phyloP scores from a whole-genome alignment of 53 echinoderm and acorn worm species.

The Holothuria scabra region DNA sequence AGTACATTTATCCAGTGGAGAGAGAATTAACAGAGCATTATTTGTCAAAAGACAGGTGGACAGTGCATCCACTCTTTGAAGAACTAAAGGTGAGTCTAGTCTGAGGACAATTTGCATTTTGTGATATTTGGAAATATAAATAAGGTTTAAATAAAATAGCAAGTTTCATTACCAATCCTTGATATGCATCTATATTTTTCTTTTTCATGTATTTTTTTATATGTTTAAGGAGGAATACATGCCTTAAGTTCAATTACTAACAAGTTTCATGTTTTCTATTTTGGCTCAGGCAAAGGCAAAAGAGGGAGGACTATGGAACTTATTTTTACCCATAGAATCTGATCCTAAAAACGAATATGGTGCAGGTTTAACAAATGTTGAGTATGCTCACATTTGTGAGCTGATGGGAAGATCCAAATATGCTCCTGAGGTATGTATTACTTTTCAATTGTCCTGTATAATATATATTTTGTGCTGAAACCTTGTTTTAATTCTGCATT shows the following conservation, averaged over 20 bases:
- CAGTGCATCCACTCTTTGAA: slow-evolving; percentile 76
- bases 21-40: slow-evolving; percentile 73
- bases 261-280: background rate
- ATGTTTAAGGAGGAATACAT: too few relatives aligned
- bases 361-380: slow-evolving; percentile 92
- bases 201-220: too few relatives aligned
- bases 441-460: too few relatives aligned
- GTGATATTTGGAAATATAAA: too few relatives aligned
- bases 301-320: slow-evolving; percentile 85
- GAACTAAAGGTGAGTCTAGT: slow-evolving; percentile 70
- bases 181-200: too few relatives aligned
- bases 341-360: slow-evolving; percentile 80
- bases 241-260: background rate
- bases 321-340: slow-evolving; percentile 89
- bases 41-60: slow-evolving; percentile 70
- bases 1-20: slow-evolving; percentile 73
- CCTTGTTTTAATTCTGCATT: too few relatives aligned
- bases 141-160: too few relatives aligned
- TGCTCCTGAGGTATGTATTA: slow-evolving; percentile 28
- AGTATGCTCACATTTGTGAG: slow-evolving; percentile 97
- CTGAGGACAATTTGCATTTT: too few relatives aligned
- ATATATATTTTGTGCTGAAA: too few relatives aligned
- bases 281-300: slow-evolving; percentile 74
- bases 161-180: too few relatives aligned
- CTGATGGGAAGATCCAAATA: slow-evolving; percentile 66